Conservation (phyloP, 2,888 invertebrate genomes). For the Exocentrus adspersus region DNA sequence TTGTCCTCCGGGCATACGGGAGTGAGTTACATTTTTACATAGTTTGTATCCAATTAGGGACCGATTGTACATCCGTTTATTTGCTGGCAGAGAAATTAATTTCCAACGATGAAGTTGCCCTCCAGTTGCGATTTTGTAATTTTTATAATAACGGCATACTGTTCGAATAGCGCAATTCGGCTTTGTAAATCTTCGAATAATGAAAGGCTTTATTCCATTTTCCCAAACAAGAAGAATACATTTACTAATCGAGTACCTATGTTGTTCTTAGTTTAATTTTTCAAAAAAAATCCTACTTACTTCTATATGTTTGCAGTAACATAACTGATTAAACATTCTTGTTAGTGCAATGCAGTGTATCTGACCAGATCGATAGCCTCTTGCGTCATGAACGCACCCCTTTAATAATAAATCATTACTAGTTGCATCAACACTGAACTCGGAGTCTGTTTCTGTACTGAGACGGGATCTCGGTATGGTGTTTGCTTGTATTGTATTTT, state of each 20-base stretch:
- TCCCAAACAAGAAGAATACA: too few species aligned
- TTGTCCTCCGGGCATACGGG: not conserved
- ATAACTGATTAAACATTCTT: not conserved
- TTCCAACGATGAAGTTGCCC: not conserved
- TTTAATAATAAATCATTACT: conserved; percentile 6
- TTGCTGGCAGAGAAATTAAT: conserved; percentile 4
- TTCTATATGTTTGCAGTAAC: not conserved
- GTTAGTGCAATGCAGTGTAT: conserved; percentile 5
- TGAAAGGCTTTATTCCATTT: too few species aligned
- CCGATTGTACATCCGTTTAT: conserved; percentile 7
- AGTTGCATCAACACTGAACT: conserved; percentile 1
- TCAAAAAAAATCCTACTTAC: too few species aligned
- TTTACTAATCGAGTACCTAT: too few species aligned
- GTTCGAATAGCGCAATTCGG: too few species aligned
- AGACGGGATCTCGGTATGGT: not conserved
- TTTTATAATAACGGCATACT: too few species aligned
- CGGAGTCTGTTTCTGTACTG: not conserved
- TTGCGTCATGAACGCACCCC: conserved; percentile 5
- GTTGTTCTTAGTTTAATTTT: too few species aligned
- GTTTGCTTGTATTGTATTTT: not conserved
- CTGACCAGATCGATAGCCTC: conserved; percentile 3
- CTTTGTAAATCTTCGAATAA: too few species aligned
- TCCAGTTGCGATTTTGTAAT: too few species aligned
- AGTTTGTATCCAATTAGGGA: conserved; percentile 2
- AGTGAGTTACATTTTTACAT: conserved; percentile 4